Percentiles rank a stretch among this genome's conserved stretches.
Conservation (phyloP, 2,888 invertebrate species). For the Monochamus alternatus region DNA sequence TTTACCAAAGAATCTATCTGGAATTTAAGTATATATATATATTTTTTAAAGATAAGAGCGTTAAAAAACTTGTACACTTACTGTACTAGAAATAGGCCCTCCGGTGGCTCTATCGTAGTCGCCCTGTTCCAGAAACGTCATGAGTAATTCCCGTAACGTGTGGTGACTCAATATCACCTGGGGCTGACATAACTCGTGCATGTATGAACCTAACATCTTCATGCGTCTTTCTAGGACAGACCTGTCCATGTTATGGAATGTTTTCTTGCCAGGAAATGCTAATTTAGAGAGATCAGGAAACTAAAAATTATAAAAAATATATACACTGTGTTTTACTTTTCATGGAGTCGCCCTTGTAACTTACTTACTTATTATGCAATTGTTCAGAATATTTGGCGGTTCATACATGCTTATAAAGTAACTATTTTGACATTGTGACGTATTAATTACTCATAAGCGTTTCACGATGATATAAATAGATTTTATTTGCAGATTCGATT, state of each 20-base stretch:
- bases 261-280: slow-evolving; percentile 92
- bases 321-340: background rate
- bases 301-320: background rate
- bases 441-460: no score
- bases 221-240: slow-evolving; percentile 89
- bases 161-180: slow-evolving; percentile 75
- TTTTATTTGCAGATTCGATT: no score
- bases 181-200: slow-evolving; percentile 80
- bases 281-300: slow-evolving; percentile 78
- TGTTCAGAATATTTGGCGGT: no score
- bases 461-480: no score
- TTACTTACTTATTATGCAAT: no score
- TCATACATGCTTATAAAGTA: no score
- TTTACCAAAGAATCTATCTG: slow-evolving; percentile 71
- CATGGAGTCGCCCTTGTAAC: no score
- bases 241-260: slow-evolving; percentile 93
- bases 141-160: slow-evolving; percentile 77
- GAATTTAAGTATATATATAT: slow-evolving; percentile 36
- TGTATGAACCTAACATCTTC: slow-evolving; percentile 85
- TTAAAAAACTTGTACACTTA: slow-evolving; percentile 61
- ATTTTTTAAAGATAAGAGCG: no score
- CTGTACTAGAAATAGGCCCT: slow-evolving; percentile 76
- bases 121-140: slow-evolving; percentile 80
- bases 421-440: no score
- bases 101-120: slow-evolving; percentile 80